Conservation (phyloP, 2,888 invertebrate genomes). For the Lasioglossum villosulum region DNA sequence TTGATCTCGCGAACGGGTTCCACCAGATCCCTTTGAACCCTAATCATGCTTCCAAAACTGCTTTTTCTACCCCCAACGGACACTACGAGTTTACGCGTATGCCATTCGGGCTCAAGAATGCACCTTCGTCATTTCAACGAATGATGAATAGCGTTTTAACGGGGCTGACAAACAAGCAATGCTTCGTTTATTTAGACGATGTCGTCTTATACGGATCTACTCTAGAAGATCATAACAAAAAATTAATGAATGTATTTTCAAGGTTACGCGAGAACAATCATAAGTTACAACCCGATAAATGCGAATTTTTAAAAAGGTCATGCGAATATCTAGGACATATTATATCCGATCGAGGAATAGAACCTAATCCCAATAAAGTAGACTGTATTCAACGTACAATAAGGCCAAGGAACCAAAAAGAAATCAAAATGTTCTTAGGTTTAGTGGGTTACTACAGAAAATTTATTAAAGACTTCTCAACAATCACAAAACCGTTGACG, state of each 20-base stretch:
- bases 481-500: too few relatives aligned
- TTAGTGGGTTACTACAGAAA: too few relatives aligned
- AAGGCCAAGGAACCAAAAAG: too few relatives aligned
- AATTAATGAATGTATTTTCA: slow-evolving; percentile 35
- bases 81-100: slow-evolving; percentile 10
- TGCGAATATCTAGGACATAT: too few relatives aligned
- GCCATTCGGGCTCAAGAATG: slow-evolving; percentile 9
- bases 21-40: slow-evolving; percentile 22
- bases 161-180: slow-evolving; percentile 35
- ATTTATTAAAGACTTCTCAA: too few relatives aligned
- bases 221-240: slow-evolving; percentile 45
- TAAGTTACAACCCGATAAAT: too few relatives aligned
- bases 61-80: neutral
- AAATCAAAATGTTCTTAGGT: too few relatives aligned
- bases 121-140: slow-evolving; percentile 3
- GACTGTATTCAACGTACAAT: too few relatives aligned
- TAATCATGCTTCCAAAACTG: neutral
- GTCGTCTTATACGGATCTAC: too few relatives aligned
- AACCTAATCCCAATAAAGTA: too few relatives aligned
- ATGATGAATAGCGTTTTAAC: slow-evolving; percentile 61
- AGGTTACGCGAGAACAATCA: neutral
- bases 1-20: slow-evolving; percentile 11
- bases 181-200: slow-evolving; percentile 45
- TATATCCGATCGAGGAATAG: too few relatives aligned
- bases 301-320: too few relatives aligned